phyloP scores from a whole-genome alignment of 2,113 vertebrate genomes.

The Nettapus auritus region DNA sequence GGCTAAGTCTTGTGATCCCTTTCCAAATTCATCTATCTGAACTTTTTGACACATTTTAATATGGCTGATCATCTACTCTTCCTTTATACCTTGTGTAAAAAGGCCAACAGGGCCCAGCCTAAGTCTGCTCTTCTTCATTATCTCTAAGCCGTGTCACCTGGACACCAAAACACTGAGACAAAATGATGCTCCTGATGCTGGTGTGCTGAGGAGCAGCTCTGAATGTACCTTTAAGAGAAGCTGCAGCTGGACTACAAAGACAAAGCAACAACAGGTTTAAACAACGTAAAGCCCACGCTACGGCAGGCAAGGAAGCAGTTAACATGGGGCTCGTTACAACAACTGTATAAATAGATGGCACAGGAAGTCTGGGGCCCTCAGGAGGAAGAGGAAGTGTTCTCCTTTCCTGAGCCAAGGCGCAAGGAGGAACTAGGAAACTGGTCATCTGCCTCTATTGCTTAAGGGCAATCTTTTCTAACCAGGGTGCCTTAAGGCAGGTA shows the following conservation, averaged over 20 bases:
- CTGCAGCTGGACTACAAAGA: background rate
- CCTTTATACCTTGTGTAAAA: background rate
- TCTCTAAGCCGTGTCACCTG: background rate
- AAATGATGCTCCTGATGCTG: fast-evolving
- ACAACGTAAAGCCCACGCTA: background rate
- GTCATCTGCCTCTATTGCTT: slow-evolving; percentile 46
- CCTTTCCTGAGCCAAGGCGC: slow-evolving; percentile 48
- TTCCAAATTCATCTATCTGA: background rate
- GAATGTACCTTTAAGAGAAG: background rate
- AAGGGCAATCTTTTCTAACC: slow-evolving; percentile 4
- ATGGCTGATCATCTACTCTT: background rate
- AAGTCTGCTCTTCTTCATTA: background rate
- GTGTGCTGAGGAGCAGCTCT: background rate
- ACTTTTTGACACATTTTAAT: background rate
- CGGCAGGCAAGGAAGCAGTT: slow-evolving; percentile 47
- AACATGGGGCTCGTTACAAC: slow-evolving; percentile 50
- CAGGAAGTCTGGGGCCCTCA: slow-evolving; percentile 64
- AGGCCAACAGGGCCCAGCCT: background rate
- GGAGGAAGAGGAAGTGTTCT: slow-evolving; percentile 64
- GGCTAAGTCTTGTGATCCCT: background rate
- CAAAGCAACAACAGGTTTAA: background rate
- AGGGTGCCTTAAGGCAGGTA: background rate
- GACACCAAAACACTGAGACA: background rate
- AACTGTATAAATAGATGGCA: slow-evolving; percentile 68
- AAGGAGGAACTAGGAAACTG: slow-evolving; percentile 67